Conservation (phyloP, 2,888 invertebrate species). For the Polyploca ridens region DNA sequence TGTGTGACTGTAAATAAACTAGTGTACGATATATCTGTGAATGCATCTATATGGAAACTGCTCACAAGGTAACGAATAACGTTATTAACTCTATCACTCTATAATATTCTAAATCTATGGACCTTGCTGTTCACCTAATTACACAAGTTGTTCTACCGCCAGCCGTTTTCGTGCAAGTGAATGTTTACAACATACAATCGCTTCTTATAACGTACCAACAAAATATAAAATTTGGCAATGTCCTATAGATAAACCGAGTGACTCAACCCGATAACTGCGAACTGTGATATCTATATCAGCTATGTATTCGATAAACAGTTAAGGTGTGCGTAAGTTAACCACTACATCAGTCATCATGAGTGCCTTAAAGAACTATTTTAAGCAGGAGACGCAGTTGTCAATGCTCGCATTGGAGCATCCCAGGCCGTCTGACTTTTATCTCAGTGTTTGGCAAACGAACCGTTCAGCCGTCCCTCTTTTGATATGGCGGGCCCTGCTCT, state of each 20-base stretch:
- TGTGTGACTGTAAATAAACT: no score
- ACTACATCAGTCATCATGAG: conserved; percentile 51
- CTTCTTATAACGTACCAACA: conserved; percentile 20
- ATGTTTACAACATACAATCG: neutral
- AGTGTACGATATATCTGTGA: no score
- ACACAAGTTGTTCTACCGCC: no score
- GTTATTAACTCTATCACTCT: no score
- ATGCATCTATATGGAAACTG: no score
- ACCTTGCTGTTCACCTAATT: no score
- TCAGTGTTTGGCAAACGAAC: conserved; percentile 73
- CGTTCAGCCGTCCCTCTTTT: conserved; percentile 69
- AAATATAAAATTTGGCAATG: conserved; percentile 46
- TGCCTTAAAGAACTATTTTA: conserved; percentile 66
- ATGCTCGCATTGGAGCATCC: conserved; percentile 67
- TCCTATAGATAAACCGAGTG: conserved; percentile 42
- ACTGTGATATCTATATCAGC: conserved; percentile 39
- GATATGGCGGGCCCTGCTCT: conserved; percentile 65
- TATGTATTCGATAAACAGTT: conserved; percentile 37
- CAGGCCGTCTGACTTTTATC: conserved; percentile 68
- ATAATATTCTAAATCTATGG: no score
- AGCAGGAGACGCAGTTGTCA: conserved; percentile 56
- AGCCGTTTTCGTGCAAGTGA: no score
- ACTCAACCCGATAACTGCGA: conserved; percentile 45
- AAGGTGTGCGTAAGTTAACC: conserved; percentile 16
- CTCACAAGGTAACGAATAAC: no score